These are phyloP conservation scores for Bruchidius siliquastri DNA, from an alignment of 2,888 invertebrate genomes.

Conservation along the genomic window DNA sequence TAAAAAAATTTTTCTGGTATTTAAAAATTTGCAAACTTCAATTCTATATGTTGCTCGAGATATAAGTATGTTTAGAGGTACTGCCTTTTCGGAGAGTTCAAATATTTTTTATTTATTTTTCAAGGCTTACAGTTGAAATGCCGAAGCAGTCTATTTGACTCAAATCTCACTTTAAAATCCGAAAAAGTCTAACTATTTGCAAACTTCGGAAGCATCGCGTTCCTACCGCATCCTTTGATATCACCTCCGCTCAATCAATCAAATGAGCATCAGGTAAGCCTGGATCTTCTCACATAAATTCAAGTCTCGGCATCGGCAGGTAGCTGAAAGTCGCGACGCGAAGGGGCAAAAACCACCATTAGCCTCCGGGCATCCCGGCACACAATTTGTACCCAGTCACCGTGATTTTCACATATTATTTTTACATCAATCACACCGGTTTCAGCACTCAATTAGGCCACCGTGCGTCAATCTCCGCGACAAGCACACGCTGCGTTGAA, in stretches of 20 bases:
- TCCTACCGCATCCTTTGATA: neutral
- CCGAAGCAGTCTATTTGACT: too few species aligned
- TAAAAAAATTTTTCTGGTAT: too few species aligned
- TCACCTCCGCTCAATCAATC: neutral
- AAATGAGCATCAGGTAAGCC: neutral
- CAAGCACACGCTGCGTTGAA: neutral
- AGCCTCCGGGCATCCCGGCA: neutral
- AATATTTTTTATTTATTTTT: too few species aligned
- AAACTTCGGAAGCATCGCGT: too few species aligned
- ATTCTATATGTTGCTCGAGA: too few species aligned
- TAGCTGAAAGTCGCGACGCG: neutral
- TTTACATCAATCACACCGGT: conserved; percentile 44
- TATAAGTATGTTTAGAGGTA: too few species aligned
- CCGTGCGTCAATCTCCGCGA: neutral
- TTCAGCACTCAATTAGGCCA: conserved; percentile 44
- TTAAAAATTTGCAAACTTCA: too few species aligned
- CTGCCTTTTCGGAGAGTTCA: too few species aligned
- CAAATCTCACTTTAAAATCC: too few species aligned
- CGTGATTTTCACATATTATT: conserved; percentile 48
- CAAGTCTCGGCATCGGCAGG: neutral
- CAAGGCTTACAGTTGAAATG: too few species aligned
- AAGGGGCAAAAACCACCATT: neutral
- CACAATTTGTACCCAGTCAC: conserved; percentile 39
- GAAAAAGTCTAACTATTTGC: too few species aligned
- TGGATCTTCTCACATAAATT: neutral